Evolutionary conservation across 2,888 invertebrate species (phyloP).

Genomic region (Plusia festucae): DNA sequence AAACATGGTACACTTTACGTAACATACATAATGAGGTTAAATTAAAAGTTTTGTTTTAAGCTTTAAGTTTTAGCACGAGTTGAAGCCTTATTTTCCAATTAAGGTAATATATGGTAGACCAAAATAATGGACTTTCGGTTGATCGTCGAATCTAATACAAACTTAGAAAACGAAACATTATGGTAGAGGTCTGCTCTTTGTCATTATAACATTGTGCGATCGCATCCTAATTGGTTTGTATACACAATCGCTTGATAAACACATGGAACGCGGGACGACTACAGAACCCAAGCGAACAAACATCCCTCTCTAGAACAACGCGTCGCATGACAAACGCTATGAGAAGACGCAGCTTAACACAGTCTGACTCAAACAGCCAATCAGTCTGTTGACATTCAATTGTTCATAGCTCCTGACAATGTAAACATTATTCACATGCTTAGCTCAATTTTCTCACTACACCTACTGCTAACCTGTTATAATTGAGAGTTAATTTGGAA

Average conservation of each 20-base stretch:
- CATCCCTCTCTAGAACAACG: not conserved
- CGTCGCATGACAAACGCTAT: conserved; percentile 1
- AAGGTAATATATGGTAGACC: no score
- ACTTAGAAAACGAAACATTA: not conserved
- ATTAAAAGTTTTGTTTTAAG: no score
- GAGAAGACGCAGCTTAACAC: conserved; percentile 20
- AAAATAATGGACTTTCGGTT: no score
- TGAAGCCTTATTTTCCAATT: no score
- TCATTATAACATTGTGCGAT: conserved; percentile 23
- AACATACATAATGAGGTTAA: no score
- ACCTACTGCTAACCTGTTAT: no score
- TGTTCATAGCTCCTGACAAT: conserved; percentile 32
- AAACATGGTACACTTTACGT: no score
- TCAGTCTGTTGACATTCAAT: conserved; percentile 25
- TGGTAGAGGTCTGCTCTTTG: not conserved
- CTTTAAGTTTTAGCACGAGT: no score
- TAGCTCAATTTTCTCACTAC: conserved; percentile 8
- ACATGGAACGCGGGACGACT: conserved; percentile 12
- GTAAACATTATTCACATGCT: conserved; percentile 10
- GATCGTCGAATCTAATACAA: no score
- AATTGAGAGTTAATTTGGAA: no score
- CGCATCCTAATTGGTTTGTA: conserved; percentile 42
- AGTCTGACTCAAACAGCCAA: conserved; percentile 31
- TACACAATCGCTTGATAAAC: conserved; percentile 36
- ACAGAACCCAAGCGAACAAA: conserved; percentile 12